phyloP scores from a whole-genome alignment of 2,888 invertebrate genomes.

The Blastobasis adustella region DNA sequence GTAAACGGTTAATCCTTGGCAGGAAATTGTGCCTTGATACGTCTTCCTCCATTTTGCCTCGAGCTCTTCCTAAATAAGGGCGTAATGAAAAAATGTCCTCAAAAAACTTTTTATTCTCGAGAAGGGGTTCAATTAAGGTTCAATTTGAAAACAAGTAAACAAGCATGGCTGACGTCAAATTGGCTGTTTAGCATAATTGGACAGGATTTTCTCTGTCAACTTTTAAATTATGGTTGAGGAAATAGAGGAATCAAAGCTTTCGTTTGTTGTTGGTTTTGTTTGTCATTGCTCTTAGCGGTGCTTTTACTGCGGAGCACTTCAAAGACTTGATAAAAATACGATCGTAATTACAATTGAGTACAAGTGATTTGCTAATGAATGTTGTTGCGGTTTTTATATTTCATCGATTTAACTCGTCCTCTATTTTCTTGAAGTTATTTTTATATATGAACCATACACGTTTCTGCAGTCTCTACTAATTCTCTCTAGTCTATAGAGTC shows the following conservation, averaged over 20 bases:
- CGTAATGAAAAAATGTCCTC: constrained; percentile 32
- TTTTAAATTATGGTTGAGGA: constrained; percentile 33
- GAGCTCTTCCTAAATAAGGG: constrained; percentile 19
- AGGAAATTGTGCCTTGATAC: constrained; percentile 58
- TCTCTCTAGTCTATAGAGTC: too few relatives aligned
- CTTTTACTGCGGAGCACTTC: too few relatives aligned
- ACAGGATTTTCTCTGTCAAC: constrained; percentile 35
- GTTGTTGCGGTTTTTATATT: too few relatives aligned
- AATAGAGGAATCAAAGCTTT: constrained; percentile 18
- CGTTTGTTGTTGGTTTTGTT: constrained; percentile 1
- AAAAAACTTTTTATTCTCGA: constrained; percentile 27
- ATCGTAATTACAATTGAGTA: too few relatives aligned
- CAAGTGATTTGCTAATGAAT: too few relatives aligned
- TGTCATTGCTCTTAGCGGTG: background rate
- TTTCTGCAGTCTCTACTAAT: too few relatives aligned
- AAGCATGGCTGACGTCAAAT: constrained; percentile 36
- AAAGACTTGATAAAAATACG: too few relatives aligned
- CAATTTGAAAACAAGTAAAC: constrained; percentile 48
- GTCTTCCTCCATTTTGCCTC: constrained; percentile 35
- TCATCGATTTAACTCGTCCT: too few relatives aligned
- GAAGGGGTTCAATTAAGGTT: constrained; percentile 39
- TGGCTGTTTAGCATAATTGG: constrained; percentile 53
- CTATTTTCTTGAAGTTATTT: too few relatives aligned
- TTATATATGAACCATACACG: too few relatives aligned
- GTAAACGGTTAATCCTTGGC: constrained; percentile 37